Evolutionary conservation across 2,113 vertebrate genomes (phyloP).

Genomic region (Colius striatus): DNA sequence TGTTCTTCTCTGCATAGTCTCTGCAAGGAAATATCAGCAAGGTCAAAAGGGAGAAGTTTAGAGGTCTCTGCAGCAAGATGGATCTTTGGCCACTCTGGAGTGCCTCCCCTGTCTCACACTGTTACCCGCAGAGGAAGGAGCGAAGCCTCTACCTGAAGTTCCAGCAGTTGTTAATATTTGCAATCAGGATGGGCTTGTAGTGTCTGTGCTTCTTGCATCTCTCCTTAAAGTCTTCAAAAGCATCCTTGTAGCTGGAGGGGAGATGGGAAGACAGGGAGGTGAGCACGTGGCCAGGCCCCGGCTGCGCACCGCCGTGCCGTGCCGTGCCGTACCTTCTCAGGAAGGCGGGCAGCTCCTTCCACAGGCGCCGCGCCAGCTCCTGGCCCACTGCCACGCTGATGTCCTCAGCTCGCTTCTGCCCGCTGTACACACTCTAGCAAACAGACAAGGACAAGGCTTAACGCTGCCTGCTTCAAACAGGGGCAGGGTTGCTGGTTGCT

Average conservation of each 20-base stretch:
- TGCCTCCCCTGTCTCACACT: neutral
- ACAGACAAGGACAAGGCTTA: neutral
- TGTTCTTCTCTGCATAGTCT: slow-evolving; percentile 44
- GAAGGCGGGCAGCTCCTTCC: slow-evolving; percentile 75
- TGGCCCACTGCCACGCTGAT: slow-evolving; percentile 52
- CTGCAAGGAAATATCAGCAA: slow-evolving; percentile 62
- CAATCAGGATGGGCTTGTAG: slow-evolving; percentile 77
- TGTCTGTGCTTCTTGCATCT: slow-evolving; percentile 68
- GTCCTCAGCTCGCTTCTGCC: slow-evolving; percentile 62
- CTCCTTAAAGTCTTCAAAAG: slow-evolving; percentile 81
- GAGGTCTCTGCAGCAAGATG: neutral
- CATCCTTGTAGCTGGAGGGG: slow-evolving; percentile 79
- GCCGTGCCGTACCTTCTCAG: slow-evolving; percentile 77
- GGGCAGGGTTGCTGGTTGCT: neutral
- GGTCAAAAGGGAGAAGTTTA: neutral
- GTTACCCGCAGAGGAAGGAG: neutral
- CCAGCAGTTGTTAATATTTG: slow-evolving; percentile 84
- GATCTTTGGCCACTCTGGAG: neutral
- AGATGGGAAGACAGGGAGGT: neutral
- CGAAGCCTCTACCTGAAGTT: slow-evolving; percentile 81
- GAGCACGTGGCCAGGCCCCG: accelerated
- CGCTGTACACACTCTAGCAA: slow-evolving; percentile 74
- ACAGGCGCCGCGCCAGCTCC: slow-evolving; percentile 63
- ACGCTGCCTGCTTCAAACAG: neutral
- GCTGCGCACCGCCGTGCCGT: neutral